phyloP scores from a whole-genome alignment of 2,797 vertebrate genomes.

The Chromis chromis region DNA sequence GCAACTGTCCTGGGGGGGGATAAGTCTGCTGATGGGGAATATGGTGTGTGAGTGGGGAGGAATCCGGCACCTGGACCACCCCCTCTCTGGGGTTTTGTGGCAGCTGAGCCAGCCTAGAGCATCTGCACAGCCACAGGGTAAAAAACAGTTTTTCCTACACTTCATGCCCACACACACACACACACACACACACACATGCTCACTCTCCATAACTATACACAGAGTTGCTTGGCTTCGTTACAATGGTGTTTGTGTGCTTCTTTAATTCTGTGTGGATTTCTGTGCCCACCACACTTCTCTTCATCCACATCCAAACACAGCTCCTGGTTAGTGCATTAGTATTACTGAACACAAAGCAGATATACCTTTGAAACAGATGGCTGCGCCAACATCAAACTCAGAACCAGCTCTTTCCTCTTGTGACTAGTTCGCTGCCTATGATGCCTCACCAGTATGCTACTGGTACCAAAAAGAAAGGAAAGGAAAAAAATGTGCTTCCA shows the following conservation, averaged over 20 bases:
- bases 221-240: conserved; percentile 51
- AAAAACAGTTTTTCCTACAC: conserved; percentile 69
- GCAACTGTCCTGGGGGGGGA: conserved; percentile 52
- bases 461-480: not conserved
- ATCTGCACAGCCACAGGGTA: conserved; percentile 85
- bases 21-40: conserved; percentile 60
- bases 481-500: not conserved
- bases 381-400: conserved; percentile 46
- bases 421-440: conserved; percentile 35
- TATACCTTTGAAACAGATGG: conserved; percentile 70
- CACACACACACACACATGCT: conserved; percentile 32
- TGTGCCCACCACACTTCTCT: conserved; percentile 44
- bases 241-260: conserved; percentile 46
- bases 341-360: conserved; percentile 61
- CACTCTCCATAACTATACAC: conserved; percentile 53
- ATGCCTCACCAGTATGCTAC: conserved; percentile 22
- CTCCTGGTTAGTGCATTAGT: conserved; percentile 63
- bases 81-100: conserved; percentile 74
- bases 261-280: conserved; percentile 57
- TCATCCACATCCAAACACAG: conserved; percentile 62
- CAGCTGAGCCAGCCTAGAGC: conserved; percentile 82
- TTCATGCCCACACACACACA: conserved; percentile 37
- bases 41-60: conserved; percentile 49
- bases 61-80: conserved; percentile 79
- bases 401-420: conserved; percentile 30